Evolutionary conservation across 1,140 invertebrate species (phyloP), one percentile per base, ranked within the genome.

Genomic region (Drosophila littoralis): DNA sequence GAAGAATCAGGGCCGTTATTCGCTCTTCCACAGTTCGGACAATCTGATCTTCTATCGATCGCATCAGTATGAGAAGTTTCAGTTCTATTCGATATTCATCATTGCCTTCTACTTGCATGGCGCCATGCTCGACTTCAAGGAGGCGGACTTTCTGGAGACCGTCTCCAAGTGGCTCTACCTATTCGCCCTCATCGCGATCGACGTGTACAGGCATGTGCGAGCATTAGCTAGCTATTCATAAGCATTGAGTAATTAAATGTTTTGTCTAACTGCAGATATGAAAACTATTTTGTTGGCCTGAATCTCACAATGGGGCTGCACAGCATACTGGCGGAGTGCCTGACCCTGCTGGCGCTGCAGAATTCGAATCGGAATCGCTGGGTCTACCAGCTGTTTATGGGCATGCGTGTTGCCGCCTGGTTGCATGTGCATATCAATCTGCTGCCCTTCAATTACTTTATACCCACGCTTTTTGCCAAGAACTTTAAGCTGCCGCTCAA

Each of bases 391-490:
- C 45, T 91, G 17, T 91, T 92, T 60, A 77, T 92, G 32, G 90
- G 83, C 0, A 28, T 92, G 6, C 76, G 90, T 4, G 90, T 92
- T 36, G 81, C 82, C 0, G 90, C 88, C 15, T 92, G 91, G 91
- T 65, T 81, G 5, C 76, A 92, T 51, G 79, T 92, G 6, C 92
- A 91, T 28, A 81, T 92, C 22, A 92, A 82, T 59, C 54, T 91
- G 32, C 32, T 92, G 40, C 91, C 91, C 13, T 92, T 92, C 22
- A 92, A 92, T 38, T 92, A 92, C 52, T 77, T 92, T 12, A 79
- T 92, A 60, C 91, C 91, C 42, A 92, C 91, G 15, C 70, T 92
- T 0, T 92, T 92, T 51, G 86, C 91, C 12, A 92, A 92, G 67
- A 91, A 92, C 75, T 92, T 92, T 36, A 92, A 92, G 79, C 17